Evolutionary conservation across 2,113 vertebrate genomes (phyloP).

Genomic region (Oophaga pumilio): DNA sequence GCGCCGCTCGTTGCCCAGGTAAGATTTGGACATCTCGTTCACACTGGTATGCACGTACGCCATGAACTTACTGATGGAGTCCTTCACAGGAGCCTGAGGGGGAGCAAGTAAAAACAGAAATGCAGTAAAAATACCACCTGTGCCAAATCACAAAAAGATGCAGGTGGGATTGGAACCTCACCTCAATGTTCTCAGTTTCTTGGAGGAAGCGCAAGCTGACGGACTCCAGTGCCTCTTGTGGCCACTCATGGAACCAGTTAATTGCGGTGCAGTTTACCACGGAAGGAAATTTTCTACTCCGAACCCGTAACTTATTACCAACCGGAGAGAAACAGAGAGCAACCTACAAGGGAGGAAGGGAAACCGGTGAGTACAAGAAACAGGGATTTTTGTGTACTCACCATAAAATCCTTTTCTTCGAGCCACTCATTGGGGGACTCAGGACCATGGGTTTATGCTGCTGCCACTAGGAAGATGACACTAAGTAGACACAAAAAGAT

Average conservation of each 20-base stretch:
- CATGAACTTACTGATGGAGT: conserved; percentile 92
- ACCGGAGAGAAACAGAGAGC: conserved; percentile 90
- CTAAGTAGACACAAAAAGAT: no score
- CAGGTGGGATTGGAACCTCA: conserved; percentile 65
- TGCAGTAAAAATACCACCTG: background rate
- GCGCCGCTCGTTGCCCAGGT: conserved; percentile 84
- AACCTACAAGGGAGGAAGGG: conserved; percentile 72
- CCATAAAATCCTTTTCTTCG: no score
- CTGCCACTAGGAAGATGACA: no score
- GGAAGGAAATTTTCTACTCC: conserved; percentile 89
- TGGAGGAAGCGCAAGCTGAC: conserved; percentile 89
- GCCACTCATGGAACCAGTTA: conserved; percentile 95
- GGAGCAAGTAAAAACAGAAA: background rate
- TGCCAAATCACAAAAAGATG: background rate
- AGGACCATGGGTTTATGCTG: no score
- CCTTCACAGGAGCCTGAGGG: conserved; percentile 77
- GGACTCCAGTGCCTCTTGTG: conserved; percentile 85
- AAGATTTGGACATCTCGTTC: conserved; percentile 81
- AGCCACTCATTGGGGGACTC: no score
- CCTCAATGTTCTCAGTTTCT: conserved; percentile 79
- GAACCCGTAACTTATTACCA: conserved; percentile 79
- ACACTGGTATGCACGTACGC: conserved; percentile 90
- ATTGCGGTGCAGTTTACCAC: conserved; percentile 84
- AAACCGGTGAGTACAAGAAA: background rate
- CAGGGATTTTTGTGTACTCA: no score